Evolutionary conservation across 37 sponge, comb jelly and placozoan genomes (phyloP).

Genomic region (Diacarnus erythraeanus): DNA sequence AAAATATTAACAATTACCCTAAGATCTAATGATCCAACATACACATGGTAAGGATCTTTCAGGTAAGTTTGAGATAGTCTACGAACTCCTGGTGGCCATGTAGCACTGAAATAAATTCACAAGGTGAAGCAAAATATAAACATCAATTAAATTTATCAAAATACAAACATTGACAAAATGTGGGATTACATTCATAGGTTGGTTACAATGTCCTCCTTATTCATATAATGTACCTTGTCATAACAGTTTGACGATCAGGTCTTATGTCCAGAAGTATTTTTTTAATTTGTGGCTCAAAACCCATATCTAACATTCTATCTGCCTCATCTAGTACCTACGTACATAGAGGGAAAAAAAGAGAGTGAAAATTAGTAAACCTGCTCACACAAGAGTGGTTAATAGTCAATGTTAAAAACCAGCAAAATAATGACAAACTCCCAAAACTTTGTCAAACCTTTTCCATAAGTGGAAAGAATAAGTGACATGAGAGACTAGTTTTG

Average conservation of each 20-base stretch:
- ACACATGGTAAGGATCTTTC: constrained; percentile 88
- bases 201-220: neutral
- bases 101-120: constrained; percentile 66
- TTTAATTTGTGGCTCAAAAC: constrained; percentile 98
- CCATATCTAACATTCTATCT: constrained; percentile 98
- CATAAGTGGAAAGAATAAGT: too few relatives aligned
- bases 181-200: neutral
- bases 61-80: constrained; percentile 85
- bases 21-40: constrained; percentile 91
- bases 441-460: too few relatives aligned
- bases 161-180: neutral
- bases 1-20: constrained; percentile 55
- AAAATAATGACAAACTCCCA: too few relatives aligned
- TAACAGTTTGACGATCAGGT: constrained; percentile 94
- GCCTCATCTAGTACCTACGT: constrained; percentile 94
- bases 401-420: too few relatives aligned
- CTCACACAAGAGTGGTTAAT: too few relatives aligned
- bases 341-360: neutral
- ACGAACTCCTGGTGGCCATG: constrained; percentile 97
- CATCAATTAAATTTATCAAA: neutral
- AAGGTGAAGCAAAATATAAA: neutral
- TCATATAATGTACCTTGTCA: constrained; percentile 79
- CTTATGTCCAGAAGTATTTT: constrained; percentile 92
- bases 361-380: too few relatives aligned
- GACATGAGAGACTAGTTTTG: too few relatives aligned